Percentiles rank a stretch among this genome's conserved stretches.
Evolutionary conservation across 1,140 invertebrate genomes (phyloP).

Genomic region (Bilobella aurantiaca): DNA sequence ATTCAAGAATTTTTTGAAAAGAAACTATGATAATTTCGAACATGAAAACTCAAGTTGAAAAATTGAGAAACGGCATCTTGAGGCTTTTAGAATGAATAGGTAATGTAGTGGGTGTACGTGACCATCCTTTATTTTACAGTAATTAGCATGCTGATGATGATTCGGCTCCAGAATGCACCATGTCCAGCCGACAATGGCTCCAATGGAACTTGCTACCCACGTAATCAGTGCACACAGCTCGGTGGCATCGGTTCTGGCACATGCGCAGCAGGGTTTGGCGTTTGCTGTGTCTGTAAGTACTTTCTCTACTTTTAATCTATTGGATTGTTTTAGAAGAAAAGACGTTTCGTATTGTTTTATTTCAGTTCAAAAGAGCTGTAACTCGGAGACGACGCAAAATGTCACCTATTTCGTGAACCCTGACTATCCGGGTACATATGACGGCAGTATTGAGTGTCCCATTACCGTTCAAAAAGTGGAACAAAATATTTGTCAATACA

Average conservation of each 20-base stretch:
- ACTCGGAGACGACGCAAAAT: constrained; percentile 45
- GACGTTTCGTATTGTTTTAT: constrained; percentile 22
- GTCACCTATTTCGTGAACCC: constrained; percentile 52
- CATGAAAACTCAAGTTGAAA: no score
- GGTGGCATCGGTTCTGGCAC: constrained; percentile 58
- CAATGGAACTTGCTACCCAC: constrained; percentile 62
- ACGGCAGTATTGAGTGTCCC: constrained; percentile 69
- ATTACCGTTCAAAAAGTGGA: constrained; percentile 64
- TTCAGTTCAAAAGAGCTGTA: constrained; percentile 50
- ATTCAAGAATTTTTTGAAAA: no score
- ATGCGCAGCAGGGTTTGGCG: constrained; percentile 63
- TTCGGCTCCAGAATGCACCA: constrained; percentile 57
- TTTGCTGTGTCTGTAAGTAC: constrained; percentile 61
- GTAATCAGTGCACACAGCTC: constrained; percentile 53
- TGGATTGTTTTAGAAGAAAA: background rate
- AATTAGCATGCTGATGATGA: constrained; percentile 60
- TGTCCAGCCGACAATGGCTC: constrained; percentile 58
- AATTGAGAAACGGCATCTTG: no score
- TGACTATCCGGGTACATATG: constrained; percentile 47
- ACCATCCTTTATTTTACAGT: constrained; percentile 44
- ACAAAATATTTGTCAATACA: constrained; percentile 68
- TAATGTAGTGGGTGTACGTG: no score
- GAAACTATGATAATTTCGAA: no score
- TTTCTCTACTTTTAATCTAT: background rate
- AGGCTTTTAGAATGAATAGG: no score